Evolutionary conservation across 1,140 invertebrate genomes (phyloP).

Genomic region (Laupala kohalensis): DNA sequence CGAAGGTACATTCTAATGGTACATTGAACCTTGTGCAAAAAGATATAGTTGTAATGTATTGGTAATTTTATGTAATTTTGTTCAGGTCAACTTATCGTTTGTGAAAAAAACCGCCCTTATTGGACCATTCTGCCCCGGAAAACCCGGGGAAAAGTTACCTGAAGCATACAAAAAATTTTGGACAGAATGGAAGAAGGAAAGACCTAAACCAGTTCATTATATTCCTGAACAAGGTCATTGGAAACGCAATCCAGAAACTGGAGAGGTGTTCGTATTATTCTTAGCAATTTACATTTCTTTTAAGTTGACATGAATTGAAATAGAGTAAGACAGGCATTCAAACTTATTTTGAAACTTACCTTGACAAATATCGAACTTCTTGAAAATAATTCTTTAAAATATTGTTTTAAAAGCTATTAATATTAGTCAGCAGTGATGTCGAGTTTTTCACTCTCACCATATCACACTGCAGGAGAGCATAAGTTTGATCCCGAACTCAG

Average conservation of each 20-base stretch:
- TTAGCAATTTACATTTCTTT: background rate
- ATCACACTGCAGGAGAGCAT: too few species aligned
- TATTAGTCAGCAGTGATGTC: too few species aligned
- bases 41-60: too few species aligned
- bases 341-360: background rate
- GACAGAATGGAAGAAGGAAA: conserved; percentile 62
- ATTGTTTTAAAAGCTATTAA: background rate
- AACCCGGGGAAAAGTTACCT: conserved; percentile 31
- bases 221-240: conserved; percentile 59
- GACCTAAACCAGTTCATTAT: conserved; percentile 74
- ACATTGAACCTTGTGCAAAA: too few species aligned
- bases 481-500: too few species aligned
- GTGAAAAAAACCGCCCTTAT: background rate
- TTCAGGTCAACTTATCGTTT: too few species aligned
- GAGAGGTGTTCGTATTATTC: conserved; percentile 43
- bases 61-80: too few species aligned
- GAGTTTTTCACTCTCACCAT: too few species aligned
- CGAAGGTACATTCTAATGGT: too few species aligned
- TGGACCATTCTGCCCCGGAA: background rate
- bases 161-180: conserved; percentile 79
- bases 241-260: conserved; percentile 53
- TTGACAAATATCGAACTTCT: background rate
- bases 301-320: background rate
- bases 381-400: background rate
- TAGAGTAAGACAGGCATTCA: background rate